Evolutionary conservation across 2,113 vertebrate genomes (phyloP).

Genomic region (Micromys minutus): DNA sequence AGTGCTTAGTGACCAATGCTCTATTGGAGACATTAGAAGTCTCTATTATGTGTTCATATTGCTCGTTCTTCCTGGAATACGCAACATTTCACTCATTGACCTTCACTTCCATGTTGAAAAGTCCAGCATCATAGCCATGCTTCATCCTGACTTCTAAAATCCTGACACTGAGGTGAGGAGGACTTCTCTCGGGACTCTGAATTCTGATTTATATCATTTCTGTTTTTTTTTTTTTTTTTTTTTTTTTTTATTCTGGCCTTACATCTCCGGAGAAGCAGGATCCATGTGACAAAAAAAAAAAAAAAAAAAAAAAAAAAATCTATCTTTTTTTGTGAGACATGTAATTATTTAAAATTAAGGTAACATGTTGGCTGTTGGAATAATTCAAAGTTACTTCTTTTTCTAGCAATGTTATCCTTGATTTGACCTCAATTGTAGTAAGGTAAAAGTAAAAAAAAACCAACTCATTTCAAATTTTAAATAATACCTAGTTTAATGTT

Average conservation of each 20-base stretch:
- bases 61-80: not conserved
- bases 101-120: not conserved
- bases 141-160: too few relatives aligned
- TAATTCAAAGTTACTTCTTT: not conserved
- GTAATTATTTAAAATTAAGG: conserved; percentile 1
- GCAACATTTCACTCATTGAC: not conserved
- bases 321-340: not conserved
- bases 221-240: too few relatives aligned
- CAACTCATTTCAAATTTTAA: not conserved
- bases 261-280: not conserved
- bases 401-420: not conserved
- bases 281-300: not conserved
- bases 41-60: not conserved
- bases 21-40: not conserved
- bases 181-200: too few relatives aligned
- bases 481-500: conserved; percentile 4
- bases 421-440: not conserved
- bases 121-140: not conserved
- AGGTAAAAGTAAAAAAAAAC: not conserved
- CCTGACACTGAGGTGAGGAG: too few relatives aligned
- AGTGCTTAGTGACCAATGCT: not conserved
- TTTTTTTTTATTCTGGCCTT: not conserved
- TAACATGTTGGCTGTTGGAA: not conserved
- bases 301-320: too few relatives aligned
- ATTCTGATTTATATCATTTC: not conserved